Conservation (phyloP, 2,797 vertebrate genomes). For the Hyperoplus immaculatus region DNA sequence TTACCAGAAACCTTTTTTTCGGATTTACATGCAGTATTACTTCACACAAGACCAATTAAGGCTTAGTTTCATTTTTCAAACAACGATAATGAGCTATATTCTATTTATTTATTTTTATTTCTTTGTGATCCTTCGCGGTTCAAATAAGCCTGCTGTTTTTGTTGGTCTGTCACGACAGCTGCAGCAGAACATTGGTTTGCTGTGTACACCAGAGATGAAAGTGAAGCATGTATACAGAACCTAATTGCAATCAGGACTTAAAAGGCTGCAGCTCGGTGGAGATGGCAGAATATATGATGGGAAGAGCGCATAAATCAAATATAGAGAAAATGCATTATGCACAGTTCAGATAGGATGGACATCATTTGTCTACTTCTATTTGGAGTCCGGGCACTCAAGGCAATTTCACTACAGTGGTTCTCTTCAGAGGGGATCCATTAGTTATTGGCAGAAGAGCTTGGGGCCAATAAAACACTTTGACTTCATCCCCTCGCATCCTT, state of each 20-base stretch:
- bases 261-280: conserved; percentile 61
- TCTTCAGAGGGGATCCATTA: conserved; percentile 72
- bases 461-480: conserved; percentile 71
- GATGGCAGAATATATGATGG: conserved; percentile 66
- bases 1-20: background rate
- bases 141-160: conserved; percentile 38
- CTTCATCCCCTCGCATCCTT: conserved; percentile 65
- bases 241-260: conserved; percentile 75
- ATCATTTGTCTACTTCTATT: conserved; percentile 77
- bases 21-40: conserved; percentile 12
- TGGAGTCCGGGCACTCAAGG: conserved; percentile 72
- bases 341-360: conserved; percentile 72
- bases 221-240: conserved; percentile 52
- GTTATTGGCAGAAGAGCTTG: conserved; percentile 69
- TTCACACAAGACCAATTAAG: conserved; percentile 33
- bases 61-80: conserved; percentile 26
- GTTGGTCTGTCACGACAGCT: conserved; percentile 38
- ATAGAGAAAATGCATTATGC: conserved; percentile 71
- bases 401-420: conserved; percentile 75
- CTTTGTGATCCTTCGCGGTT: conserved; percentile 16
- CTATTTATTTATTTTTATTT: conserved; percentile 14
- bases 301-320: conserved; percentile 73
- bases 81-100: background rate
- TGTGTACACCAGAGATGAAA: conserved; percentile 50
- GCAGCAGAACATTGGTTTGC: conserved; percentile 39